Evolutionary conservation across 2,797 vertebrate genomes (phyloP), one percentile per base, ranked within the genome.

Genomic region (Cottoperca gobio): DNA sequence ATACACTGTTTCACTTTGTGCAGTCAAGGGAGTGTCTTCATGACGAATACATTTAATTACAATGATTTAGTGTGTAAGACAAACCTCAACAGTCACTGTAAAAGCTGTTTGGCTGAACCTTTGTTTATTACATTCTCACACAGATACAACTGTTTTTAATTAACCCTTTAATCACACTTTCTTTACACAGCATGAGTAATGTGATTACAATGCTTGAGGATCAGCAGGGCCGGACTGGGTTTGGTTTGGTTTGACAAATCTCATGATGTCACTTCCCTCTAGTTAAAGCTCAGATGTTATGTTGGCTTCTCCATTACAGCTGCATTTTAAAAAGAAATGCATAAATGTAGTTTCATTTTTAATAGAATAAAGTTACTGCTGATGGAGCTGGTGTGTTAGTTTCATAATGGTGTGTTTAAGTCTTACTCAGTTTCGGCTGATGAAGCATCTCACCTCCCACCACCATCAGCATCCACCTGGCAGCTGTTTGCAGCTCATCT

Each of bases 181-280:
- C n/a, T n/a, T n/a, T n/a, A n/a, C n/a, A n/a, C n/a, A 66, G 33
- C 77, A 76, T 62, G 52, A 76, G 59, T 73, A 4, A 66, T 74
- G 59, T 66, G 52, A 73, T 73, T 53, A 49, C 11, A 75, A 52
- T 60, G 43, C 33, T 58, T 19, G n/a, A 23, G 59, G 57, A 49
- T 59, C 45, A 39, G 21, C 5, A 14, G 37, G 35, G 5, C 3
- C 33, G 28, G 5, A n/a, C 33, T 11, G n/a, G 24, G 17, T 46
- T 65, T 35, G 16, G 17, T 59, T 42, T 46, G 33, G 31, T 31
- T 78, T 40, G 10, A 14, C 14, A 8, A 5, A 54, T 35, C 40
- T 42, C 35, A 64, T 65, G 17, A 63, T 62, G 13, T 50, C 33
- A 21, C n/a, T n/a, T n/a, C n/a, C n/a, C n/a, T n/a, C n/a, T n/a